Evolutionary conservation across 2,113 vertebrate genomes (phyloP), one percentile per base, ranked within the genome.

Genomic region (Scophthalmus maximus): DNA sequence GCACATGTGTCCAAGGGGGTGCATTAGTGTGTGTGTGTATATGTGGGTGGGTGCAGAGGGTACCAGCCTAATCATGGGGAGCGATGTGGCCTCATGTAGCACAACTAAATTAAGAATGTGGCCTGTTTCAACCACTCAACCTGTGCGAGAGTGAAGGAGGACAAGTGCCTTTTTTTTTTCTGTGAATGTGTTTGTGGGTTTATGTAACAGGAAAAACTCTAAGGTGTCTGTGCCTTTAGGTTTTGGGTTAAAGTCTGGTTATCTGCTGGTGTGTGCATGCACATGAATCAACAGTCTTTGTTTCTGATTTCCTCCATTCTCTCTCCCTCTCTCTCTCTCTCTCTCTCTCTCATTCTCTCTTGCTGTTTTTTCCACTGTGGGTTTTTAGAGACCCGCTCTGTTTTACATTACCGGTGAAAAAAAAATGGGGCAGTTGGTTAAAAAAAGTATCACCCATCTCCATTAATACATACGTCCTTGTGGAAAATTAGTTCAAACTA

Each of bases 341-440:
- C 40, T 29, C 56, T 46, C 46, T 64, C 36, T 47, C 10, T 55
- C 40, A 25, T 51, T 46, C 46, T 64, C 36, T 81, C 40, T 70
- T 53, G 17, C 66, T 67, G 53, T 85, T 85, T 87, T 85, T 85
- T 87, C 83, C 74, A 80, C 53, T 83, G 75, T 82, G 68, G 61
- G 57, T 84, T 88, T n/a, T 82, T 6, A 26, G 74, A 87, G 79
- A 73, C 72, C 78, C 67, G 51, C 66, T 89, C 86, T 87, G 86
- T 86, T 89, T 87, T 79, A 88, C 81, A 90, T 89, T 91, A 90
- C 78, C 62, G 77, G 71, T 86, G 84, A 88, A 85, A 85, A 85
- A 85, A 89, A 87, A 90, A 79, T 80, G 64, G 78, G 85, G 62
- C 55, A 6, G 67, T 70, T 9, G 25, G 72, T 88, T 87, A 76